Base-by-base conservation (phyloP, 2,888 invertebrate species). In the Trimorus sp. region DNA sequence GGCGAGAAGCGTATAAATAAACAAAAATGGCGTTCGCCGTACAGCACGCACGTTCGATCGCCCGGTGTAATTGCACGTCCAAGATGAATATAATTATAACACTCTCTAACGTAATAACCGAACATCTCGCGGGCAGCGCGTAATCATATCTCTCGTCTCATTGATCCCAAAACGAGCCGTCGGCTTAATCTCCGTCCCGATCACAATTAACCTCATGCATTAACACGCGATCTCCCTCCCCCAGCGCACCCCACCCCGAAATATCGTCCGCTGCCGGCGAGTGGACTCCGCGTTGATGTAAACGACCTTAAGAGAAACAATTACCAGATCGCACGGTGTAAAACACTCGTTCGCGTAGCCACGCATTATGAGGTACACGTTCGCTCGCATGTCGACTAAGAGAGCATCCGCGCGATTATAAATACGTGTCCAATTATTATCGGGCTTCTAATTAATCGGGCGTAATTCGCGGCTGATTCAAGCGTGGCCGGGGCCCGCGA, bases 391-490 rank as follows among this genome's bases (percentile, higher is more conserved):
- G 80, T 75, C 75, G 63, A 15, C 11, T 26, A 54, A 66, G 71
- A 26, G 26, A 76, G 73, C 68, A 77, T 71, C 73, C 71, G 62
- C 62, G 76, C 45, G 74, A 75, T 83, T 76, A 83, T 83, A 76
- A 78, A 83, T 83, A 82, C 79, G 75, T 80, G 82, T 79, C 69
- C 76, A 82, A 84, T 84, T 84, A 82, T 80, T 71, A 77, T 75
- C 82, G 59, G 56, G 71, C 78, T 79, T 79, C 79, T 82, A 84
- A 84, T 84, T 84, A 84, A 84, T 82, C 83, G 79, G 66, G 79
- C 78, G 83, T 83, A 82, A 83, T 83, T 83, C 73, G 70, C 65
- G 70, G 66, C 79, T 74, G 79, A 83, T 79, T 81, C 79, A 36
- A 70, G 68, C 77, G 79, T 82, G 79, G 79, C 53, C 82, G 75